Base-by-base conservation (phyloP, 2,113 vertebrate genomes). In the Lichenostomus cassidix region DNA sequence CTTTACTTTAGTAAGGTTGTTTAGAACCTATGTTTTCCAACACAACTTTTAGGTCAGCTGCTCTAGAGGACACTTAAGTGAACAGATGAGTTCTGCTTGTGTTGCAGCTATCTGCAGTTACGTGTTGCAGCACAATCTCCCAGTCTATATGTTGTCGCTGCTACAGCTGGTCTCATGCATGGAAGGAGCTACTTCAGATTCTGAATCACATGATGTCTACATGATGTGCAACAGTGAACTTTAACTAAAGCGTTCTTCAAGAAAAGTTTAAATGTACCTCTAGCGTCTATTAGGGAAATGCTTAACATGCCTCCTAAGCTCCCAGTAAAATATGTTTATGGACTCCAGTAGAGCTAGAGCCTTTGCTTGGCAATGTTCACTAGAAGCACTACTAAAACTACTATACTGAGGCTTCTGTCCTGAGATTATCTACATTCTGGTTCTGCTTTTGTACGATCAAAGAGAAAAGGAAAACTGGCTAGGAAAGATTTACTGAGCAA, bases 211-310 rank as follows among this genome's bases (percentile, higher is more conserved):
- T 23, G 47, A 62, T 41, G 31, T 52, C 83, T 75, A 2, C 41
- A 81, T 71, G 79, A 90, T 33, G 94, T 18, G 49, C 64, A 93
- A 60, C 39, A 90, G 12, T 60, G 55, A 96, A 88, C 55, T 86
- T 95, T 23, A 89, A 82, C 73, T 50, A 86, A 71, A 86, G 42
- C 1, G 0, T 63, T 83, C 35, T 73, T 91, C 75, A 81, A 50
- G 76, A 84, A 82, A 92, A 93, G 50, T 82, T 84, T 73, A 89
- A 93, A 75, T 69, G 12, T 39, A 87, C 79, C 86, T 91, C 80
- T 29, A 46, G 53, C 23, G 86, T 62, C 83, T 63, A 44, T 82
- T 76, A 93, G 65, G 67, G 58, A 87, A 94, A 92, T 81, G 58
- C 69, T 81, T 86, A 89, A 90, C 53, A 69, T 58, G 64, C 29